These are phyloP conservation scores for Aporophyla nigra DNA, from an alignment of 2,888 invertebrate genomes.

Conservation along the genomic window DNA sequence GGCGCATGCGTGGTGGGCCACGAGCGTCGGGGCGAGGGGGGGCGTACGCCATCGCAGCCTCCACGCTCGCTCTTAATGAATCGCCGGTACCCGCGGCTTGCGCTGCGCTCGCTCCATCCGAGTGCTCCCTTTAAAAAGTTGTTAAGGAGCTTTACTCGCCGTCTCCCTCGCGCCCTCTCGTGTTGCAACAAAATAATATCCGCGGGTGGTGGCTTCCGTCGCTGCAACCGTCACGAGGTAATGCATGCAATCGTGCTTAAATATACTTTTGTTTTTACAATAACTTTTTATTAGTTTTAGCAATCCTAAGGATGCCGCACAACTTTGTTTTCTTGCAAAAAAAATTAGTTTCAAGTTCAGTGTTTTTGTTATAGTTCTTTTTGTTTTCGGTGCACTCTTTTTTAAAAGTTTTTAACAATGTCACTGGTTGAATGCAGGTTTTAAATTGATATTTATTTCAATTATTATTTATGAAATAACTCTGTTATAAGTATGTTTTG, in stretches of 20 bases:
- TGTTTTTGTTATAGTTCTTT: conserved; percentile 31
- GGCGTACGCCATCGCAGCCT: conserved; percentile 83
- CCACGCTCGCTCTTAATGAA: conserved; percentile 89
- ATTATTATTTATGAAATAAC: conserved; percentile 14
- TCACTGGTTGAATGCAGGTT: conserved; percentile 2
- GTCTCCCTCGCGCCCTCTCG: conserved; percentile 86
- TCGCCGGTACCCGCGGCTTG: conserved; percentile 89
- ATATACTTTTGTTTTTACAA: conserved; percentile 62
- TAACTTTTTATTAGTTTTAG: conserved; percentile 60
- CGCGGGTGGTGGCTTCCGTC: conserved; percentile 74
- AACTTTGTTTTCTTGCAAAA: conserved; percentile 43
- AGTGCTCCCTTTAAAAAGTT: conserved; percentile 86
- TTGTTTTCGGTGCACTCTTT: conserved; percentile 28
- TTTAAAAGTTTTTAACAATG: conserved; percentile 32
- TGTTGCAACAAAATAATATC: conserved; percentile 80
- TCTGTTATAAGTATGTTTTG: conserved; percentile 27
- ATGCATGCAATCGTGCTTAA: conserved; percentile 63
- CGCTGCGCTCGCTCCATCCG: conserved; percentile 84
- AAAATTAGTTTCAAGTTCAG: conserved; percentile 28
- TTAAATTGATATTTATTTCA: conserved; percentile 1
- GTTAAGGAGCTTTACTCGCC: conserved; percentile 81
- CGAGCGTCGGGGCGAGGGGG: conserved; percentile 73
- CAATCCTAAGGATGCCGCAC: conserved; percentile 29
- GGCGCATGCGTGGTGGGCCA: conserved; percentile 79
- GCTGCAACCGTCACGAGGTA: conserved; percentile 78